Percentiles rank a stretch among this genome's conserved stretches.
Evolutionary conservation across 2,113 vertebrate species (phyloP).

Genomic region (Piprites chloris): DNA sequence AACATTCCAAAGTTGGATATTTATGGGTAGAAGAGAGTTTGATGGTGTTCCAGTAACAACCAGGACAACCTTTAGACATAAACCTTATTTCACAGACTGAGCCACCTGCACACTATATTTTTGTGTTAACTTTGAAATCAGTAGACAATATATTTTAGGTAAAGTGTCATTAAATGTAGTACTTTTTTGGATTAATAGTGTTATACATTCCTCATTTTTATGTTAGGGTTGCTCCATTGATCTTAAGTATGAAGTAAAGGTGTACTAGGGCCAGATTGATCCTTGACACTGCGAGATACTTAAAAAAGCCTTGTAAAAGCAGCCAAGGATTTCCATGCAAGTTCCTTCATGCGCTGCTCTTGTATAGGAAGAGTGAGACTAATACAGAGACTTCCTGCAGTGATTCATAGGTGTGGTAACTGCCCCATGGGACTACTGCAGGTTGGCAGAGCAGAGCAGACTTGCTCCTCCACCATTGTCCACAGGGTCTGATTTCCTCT

Average conservation of each 20-base stretch:
- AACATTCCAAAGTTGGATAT: not conserved
- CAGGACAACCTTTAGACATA: slow-evolving; percentile 5
- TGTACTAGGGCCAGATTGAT: not conserved
- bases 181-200: not conserved
- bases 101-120: not conserved
- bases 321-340: not conserved
- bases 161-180: not conserved
- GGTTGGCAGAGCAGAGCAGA: not conserved
- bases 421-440: not conserved
- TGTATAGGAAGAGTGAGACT: not conserved
- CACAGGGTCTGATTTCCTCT: not conserved
- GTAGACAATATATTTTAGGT: not conserved
- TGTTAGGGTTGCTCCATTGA: not conserved
- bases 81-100: not conserved
- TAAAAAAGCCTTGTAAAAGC: not conserved
- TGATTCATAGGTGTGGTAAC: not conserved
- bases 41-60: not conserved
- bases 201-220: slow-evolving; percentile 10
- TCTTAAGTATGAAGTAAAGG: not conserved
- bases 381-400: not conserved
- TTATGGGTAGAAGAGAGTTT: not conserved
- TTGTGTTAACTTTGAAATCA: not conserved
- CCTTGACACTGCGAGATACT: not conserved
- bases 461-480: not conserved
- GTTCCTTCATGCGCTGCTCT: not conserved